phyloP scores from a whole-genome alignment of 2,113 vertebrate genomes.

The Takifugu bimaculatus region DNA sequence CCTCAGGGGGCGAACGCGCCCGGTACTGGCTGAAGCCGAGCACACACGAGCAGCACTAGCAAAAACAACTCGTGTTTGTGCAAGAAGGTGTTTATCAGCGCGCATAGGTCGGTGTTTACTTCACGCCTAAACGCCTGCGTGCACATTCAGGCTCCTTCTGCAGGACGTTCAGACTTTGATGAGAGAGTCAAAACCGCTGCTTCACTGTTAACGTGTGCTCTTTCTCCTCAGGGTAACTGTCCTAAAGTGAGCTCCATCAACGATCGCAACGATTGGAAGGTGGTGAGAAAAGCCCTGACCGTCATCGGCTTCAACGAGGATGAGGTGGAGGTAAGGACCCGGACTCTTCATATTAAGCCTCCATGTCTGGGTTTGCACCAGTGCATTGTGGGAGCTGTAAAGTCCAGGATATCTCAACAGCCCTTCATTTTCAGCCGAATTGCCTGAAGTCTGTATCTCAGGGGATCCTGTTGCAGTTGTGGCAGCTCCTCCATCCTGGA shows the following conservation, averaged over 20 bases:
- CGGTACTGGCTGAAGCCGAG: slow-evolving; percentile 19
- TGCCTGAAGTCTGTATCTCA: too few relatives aligned
- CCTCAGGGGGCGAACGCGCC: slow-evolving; percentile 27
- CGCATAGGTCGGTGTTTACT: slow-evolving; percentile 22
- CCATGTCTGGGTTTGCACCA: too few relatives aligned
- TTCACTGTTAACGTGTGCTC: background rate
- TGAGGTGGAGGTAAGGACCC: slow-evolving; percentile 87
- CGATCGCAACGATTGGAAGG: slow-evolving; percentile 95
- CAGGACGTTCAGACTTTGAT: background rate
- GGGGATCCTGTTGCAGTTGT: too few relatives aligned
- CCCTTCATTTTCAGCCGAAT: too few relatives aligned
- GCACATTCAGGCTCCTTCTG: background rate
- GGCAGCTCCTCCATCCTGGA: too few relatives aligned
- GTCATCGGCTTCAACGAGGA: slow-evolving; percentile 88
- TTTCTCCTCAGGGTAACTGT: slow-evolving; percentile 85
- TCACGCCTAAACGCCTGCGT: slow-evolving; percentile 24
- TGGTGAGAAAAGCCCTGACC: slow-evolving; percentile 84
- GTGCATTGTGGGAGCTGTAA: too few relatives aligned
- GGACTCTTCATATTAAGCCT: background rate
- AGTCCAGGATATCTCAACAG: too few relatives aligned
- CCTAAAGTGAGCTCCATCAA: slow-evolving; percentile 98
- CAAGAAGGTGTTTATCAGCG: slow-evolving; percentile 17
- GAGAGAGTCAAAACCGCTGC: background rate
- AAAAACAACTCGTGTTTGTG: slow-evolving; percentile 33
- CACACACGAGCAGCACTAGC: slow-evolving; percentile 16